Evolutionary conservation across 92 coral and sea anemone genomes (phyloP), one percentile per base, ranked within the genome.

Genomic region (Nematostella vectensis): DNA sequence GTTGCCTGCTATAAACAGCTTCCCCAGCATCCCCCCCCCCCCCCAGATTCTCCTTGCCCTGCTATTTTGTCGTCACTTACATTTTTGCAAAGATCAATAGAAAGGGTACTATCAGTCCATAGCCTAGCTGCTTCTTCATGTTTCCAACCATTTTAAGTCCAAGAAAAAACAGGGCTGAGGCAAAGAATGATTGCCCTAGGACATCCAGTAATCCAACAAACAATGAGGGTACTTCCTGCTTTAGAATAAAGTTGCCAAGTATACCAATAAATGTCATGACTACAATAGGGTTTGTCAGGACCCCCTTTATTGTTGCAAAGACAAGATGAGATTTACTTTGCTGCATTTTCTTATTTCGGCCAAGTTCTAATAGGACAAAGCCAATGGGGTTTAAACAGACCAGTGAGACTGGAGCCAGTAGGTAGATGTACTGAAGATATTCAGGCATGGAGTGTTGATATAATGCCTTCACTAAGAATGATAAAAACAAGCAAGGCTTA

Each of bases 121-220:
- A 68, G 27, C 94, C 94, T 50, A 88, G 21, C 50, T 72, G 67
- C 49, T 82, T 73, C 27, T 52, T 88, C 81, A 88, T 76, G 48
- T 72, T 88, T 33, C 94, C 94, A 62, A 88, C 96, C 83, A 88
- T 81, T 39, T 82, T 83, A 58, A 88, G 60, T 15, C 96, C 96
- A 62, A 88, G 67, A 58, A 66, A 88, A 62, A 88, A 88, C 54
- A 88, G 58, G 0, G 94, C 82, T 57, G 88, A 67, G 17, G 88
- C 96, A 47, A 77, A 74, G 59, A 88, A 88, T 3, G 94, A 82
- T 17, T 68, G 60, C 47, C 96, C 62, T 20, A 88, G 83, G 6
- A 58, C 82, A 33, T 57, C 58, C 21, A 88, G 75, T 24, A 84
- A 63, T 2, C 69, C 48, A 30, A 72, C 54, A 13, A 83, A 2